Percentiles rank a stretch among this genome's conserved stretches.
Conservation (phyloP, 2,888 invertebrate species). For the Linyphia triangularis region DNA sequence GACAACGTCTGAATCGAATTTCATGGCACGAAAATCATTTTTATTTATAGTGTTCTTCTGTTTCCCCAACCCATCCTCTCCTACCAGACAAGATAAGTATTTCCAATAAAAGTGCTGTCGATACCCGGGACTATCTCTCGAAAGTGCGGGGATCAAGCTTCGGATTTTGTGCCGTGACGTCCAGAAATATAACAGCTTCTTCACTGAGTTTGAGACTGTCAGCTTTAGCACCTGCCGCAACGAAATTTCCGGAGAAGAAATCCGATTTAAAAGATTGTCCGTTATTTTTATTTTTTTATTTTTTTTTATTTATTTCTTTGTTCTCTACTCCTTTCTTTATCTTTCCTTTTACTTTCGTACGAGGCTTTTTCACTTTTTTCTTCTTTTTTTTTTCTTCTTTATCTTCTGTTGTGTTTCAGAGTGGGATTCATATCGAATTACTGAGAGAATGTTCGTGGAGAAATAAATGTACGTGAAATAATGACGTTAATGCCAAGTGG, state of each 20-base stretch:
- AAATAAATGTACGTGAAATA: background rate
- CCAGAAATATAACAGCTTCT: conserved; percentile 26
- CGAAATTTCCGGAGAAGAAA: conserved; percentile 28
- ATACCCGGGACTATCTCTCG: conserved; percentile 4
- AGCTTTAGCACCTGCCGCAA: conserved; percentile 61
- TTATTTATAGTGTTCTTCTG: conserved; percentile 26
- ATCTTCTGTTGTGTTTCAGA: background rate
- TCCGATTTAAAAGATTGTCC: conserved; percentile 65
- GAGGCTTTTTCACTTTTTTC: background rate
- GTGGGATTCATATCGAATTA: conserved; percentile 32
- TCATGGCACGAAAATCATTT: conserved; percentile 58
- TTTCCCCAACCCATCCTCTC: background rate
- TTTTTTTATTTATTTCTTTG: background rate
- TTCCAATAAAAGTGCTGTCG: conserved; percentile 67
- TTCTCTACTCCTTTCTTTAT: background rate
- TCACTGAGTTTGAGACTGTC: conserved; percentile 40
- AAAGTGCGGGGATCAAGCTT: conserved; percentile 47
- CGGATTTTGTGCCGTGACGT: conserved; percentile 14
- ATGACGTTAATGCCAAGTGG: conserved; percentile 3
- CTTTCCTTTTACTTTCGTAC: background rate
- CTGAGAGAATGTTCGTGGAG: background rate
- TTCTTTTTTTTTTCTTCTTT: background rate
- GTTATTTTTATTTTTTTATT: conserved; percentile 11
- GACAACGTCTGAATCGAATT: conserved; percentile 52
- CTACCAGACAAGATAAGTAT: conserved; percentile 55